Evolutionary conservation across 37 sponge, comb jelly and placozoan species (phyloP), one percentile per base, ranked within the genome.

Genomic region (Spongia lamella): DNA sequence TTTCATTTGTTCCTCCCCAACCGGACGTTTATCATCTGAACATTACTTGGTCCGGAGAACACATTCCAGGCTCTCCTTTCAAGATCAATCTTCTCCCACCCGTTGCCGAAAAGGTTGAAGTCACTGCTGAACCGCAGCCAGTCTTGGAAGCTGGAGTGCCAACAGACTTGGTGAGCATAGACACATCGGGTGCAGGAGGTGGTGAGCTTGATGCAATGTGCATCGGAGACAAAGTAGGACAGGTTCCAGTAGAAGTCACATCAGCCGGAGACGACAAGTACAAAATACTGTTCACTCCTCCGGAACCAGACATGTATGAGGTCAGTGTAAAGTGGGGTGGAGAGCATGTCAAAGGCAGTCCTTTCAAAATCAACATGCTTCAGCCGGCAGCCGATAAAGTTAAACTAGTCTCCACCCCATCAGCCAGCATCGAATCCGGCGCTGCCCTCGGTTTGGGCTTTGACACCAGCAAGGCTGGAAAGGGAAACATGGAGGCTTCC

Each of bases 361-460:
- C 89, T 17, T 89, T 68, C 70, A 61, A 58, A 15, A 75, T 89
- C 30, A 70, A 79, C 63, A 53, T 89, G 22, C 56, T 70, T 34
- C 88, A 83, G 1, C 79, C 73, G 4, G 79, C 36, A 1, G 40
- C 74, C 32, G 25, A 17, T 56, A 61, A 38, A 19, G 91, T 90
- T 15, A 69, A 21, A 24, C 82, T 73, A 35, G 75, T 66, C 7
- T 61, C 68, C 38, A 72, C 79, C 2, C 53, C 32, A 15, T 17
- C 63, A 6, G 62, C 75, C 37, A 60, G 77, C 22, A 64, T 66
- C 0, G 77, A 80, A 9, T 24, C 55, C 1, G 86, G 72, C 50
- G 77, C 73, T 33, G 78, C 91, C 16, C 73, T 84, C 49, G 77
- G 77, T 36, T 61, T 90, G 21, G 75, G 61, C 56, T 56, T 90